phyloP scores from a whole-genome alignment of 2,888 invertebrate species.

The Hoplodrina blanda region DNA sequence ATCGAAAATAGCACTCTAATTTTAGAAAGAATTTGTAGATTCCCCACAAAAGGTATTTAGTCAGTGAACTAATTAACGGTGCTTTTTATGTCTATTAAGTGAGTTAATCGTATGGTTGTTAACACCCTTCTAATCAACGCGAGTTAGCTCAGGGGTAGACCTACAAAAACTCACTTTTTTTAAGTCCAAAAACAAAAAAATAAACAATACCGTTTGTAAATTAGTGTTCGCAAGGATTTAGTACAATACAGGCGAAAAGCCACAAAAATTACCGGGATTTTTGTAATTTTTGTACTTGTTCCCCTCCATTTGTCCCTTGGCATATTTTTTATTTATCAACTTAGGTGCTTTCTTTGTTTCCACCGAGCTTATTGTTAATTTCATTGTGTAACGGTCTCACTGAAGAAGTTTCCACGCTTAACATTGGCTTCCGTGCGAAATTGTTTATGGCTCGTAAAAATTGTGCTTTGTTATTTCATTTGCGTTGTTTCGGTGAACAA shows the following conservation, averaged over 20 bases:
- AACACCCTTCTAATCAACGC: no score
- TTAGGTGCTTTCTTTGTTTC: slow-evolving; percentile 77
- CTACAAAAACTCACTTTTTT: neutral
- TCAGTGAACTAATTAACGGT: neutral
- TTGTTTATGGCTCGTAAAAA: slow-evolving; percentile 74
- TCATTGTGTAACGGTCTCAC: slow-evolving; percentile 73
- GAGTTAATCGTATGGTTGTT: neutral
- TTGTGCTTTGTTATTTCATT: slow-evolving; percentile 66
- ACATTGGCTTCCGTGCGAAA: slow-evolving; percentile 72
- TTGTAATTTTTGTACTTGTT: slow-evolving; percentile 67
- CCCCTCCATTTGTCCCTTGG: slow-evolving; percentile 76
- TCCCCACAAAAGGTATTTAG: neutral
- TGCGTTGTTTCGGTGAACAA: slow-evolving; percentile 56
- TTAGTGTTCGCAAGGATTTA: slow-evolving; percentile 33
- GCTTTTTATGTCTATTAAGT: neutral
- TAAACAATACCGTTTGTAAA: slow-evolving; percentile 22
- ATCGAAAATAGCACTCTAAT: neutral
- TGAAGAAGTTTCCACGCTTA: slow-evolving; percentile 72
- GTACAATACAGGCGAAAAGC: slow-evolving; percentile 59
- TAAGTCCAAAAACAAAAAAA: neutral
- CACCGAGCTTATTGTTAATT: slow-evolving; percentile 77
- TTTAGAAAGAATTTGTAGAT: neutral
- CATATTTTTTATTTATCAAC: slow-evolving; percentile 80
- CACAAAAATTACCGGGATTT: slow-evolving; percentile 70
- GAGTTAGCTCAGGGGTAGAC: neutral